A percentile compares a stretch with the other conserved stretches of the same genome.
These are phyloP conservation scores for Patella caerulea DNA, from an alignment of 2,888 invertebrate genomes.

Conservation along the genomic window DNA sequence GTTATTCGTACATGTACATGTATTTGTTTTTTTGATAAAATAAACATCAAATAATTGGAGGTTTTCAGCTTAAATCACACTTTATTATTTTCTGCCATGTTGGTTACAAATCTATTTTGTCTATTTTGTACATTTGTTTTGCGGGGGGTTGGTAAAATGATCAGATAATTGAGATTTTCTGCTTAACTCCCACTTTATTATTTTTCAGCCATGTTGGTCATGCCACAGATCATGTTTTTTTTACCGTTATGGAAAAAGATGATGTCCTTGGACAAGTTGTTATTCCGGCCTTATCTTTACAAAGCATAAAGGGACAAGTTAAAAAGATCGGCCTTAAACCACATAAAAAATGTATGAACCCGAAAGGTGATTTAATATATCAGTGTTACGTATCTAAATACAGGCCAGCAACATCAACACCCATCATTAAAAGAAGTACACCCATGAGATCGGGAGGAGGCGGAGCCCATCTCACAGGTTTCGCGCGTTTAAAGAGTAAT, in stretches of 20 bases:
- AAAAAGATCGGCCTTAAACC: slow-evolving; percentile 56
- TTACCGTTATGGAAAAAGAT: slow-evolving; percentile 66
- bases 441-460: slow-evolving; percentile 12
- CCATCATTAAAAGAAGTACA: slow-evolving; percentile 28
- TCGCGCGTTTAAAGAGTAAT: slow-evolving; percentile 37
- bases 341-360: slow-evolving; percentile 66
- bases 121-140: too few relatives aligned
- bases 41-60: too few relatives aligned
- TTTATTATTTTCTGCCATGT: slow-evolving; percentile 52
- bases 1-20: too few relatives aligned
- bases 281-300: slow-evolving; percentile 57
- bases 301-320: slow-evolving; percentile 50
- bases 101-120: slow-evolving; percentile 26
- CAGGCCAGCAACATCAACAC: slow-evolving; percentile 30
- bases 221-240: slow-evolving; percentile 58
- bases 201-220: slow-evolving; percentile 58
- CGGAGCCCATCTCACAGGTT: slow-evolving; percentile 36
- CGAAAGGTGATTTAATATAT: slow-evolving; percentile 64
- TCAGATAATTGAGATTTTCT: too few relatives aligned
- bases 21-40: too few relatives aligned
- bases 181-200: slow-evolving; percentile 12
- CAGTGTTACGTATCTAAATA: slow-evolving; percentile 66
- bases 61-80: background rate
- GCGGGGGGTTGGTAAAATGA: too few relatives aligned
- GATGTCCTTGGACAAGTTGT: slow-evolving; percentile 64